phyloP scores from a whole-genome alignment of 2,113 vertebrate species.

The Passer montanus region DNA sequence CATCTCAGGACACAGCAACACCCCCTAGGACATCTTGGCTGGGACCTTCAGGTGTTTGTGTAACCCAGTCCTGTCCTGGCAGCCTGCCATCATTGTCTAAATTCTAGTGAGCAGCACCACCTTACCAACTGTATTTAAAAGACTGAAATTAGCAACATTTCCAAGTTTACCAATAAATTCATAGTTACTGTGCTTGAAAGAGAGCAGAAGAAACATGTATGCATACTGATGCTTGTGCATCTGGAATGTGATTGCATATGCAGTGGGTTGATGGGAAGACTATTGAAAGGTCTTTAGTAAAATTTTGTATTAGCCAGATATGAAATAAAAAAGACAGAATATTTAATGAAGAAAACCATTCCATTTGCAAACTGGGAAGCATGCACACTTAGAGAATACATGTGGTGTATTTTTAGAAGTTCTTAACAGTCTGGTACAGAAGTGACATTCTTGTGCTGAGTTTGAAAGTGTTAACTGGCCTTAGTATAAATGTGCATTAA shows the following conservation, averaged over 20 bases:
- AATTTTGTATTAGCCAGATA: neutral
- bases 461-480: constrained; percentile 14
- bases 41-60: neutral
- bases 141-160: neutral
- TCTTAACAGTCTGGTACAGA: neutral
- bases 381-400: neutral
- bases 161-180: neutral
- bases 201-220: neutral
- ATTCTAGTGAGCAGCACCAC: neutral
- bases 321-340: neutral
- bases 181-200: neutral
- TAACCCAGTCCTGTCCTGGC: neutral
- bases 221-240: neutral
- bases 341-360: neutral
- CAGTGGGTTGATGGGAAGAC: neutral
- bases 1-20: neutral
- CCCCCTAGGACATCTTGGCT: neutral
- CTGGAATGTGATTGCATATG: neutral
- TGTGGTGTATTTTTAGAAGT: neutral
- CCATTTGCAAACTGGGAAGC: neutral
- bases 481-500: neutral
- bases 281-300: neutral
- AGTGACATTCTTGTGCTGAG: neutral
- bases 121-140: neutral
- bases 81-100: neutral